Evolutionary conservation across 2,888 invertebrate species (phyloP), one percentile per base, ranked within the genome.

Genomic region (Altica lythri): DNA sequence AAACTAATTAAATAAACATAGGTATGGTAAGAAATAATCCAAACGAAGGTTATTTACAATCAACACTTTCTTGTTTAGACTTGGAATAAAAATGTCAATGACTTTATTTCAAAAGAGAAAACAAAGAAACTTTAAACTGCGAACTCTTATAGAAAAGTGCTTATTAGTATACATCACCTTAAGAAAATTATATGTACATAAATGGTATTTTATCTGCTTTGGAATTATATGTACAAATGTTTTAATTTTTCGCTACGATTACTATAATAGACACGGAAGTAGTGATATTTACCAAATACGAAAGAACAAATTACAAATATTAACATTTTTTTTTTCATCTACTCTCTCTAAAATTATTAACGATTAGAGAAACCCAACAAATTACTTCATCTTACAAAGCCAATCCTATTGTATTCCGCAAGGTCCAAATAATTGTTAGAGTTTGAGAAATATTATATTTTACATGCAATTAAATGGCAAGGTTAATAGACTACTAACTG

Each of bases 111-210:
- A 22, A 18, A 17, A 25, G 14, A 46, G 35, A 37, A 37, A 35
- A 46, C 46, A 46, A 46, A 46, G 46, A 25, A 22, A 46, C n/a
- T n/a, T n/a, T n/a, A n/a, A n/a, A n/a, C 16, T 17, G 10, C 22
- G 45, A 46, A 25, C 35, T 35, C 25, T 42, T 13, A 22, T 25
- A 35, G 35, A 27, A 16, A 34, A 14, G 25, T 46, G 37, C 46
- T 46, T 46, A 46, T 45, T 45, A 34, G 45, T 32, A 45, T 25
- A 46, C 25, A 46, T 46, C 32, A 45, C 34, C 32, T 44, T 32
- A 19, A 32, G 17, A 12, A 19, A 32, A 44, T 44, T 44, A 32
- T 32, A 44, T 12, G 13, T 30, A n/a, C n/a, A n/a, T n/a, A n/a
- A n/a, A n/a, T n/a, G n/a, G n/a, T n/a, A n/a, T n/a, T n/a, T n/a